Evolutionary conservation across 1,140 invertebrate genomes (phyloP), one percentile per base, ranked within the genome.

Genomic region (Drosophila quadrilineata): DNA sequence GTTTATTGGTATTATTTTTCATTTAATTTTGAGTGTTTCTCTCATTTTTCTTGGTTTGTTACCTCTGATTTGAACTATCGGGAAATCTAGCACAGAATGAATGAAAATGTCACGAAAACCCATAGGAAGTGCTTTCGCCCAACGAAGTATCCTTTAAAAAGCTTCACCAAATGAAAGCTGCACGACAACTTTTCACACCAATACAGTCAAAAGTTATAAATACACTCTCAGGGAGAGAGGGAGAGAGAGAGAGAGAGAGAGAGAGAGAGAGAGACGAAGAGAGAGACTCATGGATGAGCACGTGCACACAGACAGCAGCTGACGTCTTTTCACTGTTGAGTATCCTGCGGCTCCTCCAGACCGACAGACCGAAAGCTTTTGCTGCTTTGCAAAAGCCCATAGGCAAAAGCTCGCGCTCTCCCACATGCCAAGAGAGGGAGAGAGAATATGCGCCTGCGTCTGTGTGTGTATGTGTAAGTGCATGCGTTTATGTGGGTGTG

Each of bases 21-120:
- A 43, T 58, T 65, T 53, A n/a, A n/a, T 57, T 38, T 22, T 36
- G 22, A 22, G 53, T 59, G 48, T 56, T 64, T 33, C 31, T 26
- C n/a, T n/a, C n/a, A 16, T 49, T 35, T 6, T 41, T 48, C 16
- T 40, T 41, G 26, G 12, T 4, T 60, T 58, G 45, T 80, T 80
- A 79, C 75, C 79, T 85, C 79, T 85, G 79, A 72, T 86, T 85
- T 56, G 85, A 82, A 82, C 86, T 88, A 88, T 88, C 79, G 85
- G 85, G 86, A 88, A 88, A 88, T 84, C 85, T 80, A 82, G 67
- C 56, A 75, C 85, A 88, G 85, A 88, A 88, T 88, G 85, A 88
- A 65, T 54, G 70, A 57, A 58, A 70, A 84, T 71, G 71, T 74
- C 58, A 66, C 46, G 60, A 75, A 80, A 58, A 72, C 31, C 57